These are phyloP conservation scores for Urocynchramus pylzowi DNA, from an alignment of 2,113 vertebrate species.

Conservation along the genomic window DNA sequence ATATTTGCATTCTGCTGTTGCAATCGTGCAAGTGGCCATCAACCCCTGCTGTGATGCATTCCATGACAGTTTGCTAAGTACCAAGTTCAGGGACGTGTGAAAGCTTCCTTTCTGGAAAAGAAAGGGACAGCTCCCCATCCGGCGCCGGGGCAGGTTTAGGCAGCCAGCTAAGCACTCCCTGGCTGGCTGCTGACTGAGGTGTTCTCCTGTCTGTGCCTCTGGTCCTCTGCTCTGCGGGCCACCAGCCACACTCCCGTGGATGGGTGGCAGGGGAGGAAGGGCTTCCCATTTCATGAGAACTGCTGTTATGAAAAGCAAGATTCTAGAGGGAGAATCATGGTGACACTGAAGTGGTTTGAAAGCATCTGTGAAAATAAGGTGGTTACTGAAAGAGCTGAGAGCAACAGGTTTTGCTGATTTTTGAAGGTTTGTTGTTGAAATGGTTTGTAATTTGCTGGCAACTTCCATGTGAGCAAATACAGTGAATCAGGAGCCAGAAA, in stretches of 20 bases:
- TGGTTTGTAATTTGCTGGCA: background rate
- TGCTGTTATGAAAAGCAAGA: background rate
- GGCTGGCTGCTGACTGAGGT: background rate
- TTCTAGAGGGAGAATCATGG: background rate
- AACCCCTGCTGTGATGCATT: rapidly evolving
- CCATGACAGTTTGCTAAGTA: background rate
- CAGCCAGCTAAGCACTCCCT: background rate
- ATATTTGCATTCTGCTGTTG: background rate
- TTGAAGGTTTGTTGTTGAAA: background rate
- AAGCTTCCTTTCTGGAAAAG: background rate
- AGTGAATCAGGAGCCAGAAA: background rate
- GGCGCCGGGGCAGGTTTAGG: background rate
- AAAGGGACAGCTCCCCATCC: background rate
- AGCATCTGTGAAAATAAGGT: background rate
- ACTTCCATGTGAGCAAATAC: background rate
- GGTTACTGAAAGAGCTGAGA: background rate
- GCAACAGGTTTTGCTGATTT: background rate
- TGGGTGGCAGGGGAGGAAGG: background rate
- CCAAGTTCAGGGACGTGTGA: background rate
- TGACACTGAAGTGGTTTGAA: background rate
- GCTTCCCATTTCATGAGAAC: rapidly evolving
- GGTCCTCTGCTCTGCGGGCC: background rate
- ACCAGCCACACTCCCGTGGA: rapidly evolving
- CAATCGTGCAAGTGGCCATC: background rate
- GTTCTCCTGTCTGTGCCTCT: background rate